These are phyloP conservation scores for Piprites chloris DNA, from an alignment of 2,113 vertebrate genomes.

Conservation along the genomic window DNA sequence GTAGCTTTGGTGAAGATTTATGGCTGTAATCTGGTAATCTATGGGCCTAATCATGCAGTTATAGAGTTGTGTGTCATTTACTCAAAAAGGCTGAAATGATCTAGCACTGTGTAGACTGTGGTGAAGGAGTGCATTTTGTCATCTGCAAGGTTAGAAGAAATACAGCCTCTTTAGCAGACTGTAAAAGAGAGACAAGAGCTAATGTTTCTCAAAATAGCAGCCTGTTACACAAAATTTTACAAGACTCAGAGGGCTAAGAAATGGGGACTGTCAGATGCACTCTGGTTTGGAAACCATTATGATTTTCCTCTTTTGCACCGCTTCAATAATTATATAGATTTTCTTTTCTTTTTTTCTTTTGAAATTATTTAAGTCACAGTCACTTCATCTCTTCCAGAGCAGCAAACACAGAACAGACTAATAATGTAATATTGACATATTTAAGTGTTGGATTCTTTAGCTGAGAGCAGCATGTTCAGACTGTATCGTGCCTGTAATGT, in stretches of 20 bases:
- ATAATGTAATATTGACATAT: background rate
- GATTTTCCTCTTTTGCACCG: background rate
- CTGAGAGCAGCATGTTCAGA: background rate
- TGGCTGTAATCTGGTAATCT: constrained; percentile 47
- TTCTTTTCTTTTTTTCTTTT: background rate
- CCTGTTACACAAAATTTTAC: background rate
- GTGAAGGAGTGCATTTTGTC: constrained; percentile 57
- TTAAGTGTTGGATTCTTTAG: background rate
- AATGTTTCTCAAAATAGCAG: constrained; percentile 34
- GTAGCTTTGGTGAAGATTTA: constrained; percentile 60
- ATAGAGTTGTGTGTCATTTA: constrained; percentile 44
- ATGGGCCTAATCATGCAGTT: constrained; percentile 48
- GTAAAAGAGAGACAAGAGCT: constrained; percentile 12
- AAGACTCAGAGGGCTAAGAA: background rate
- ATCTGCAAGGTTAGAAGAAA: constrained; percentile 55
- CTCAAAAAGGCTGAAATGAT: constrained; percentile 55
- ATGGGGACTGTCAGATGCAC: background rate
- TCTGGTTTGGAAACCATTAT: background rate
- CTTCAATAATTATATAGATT: constrained; percentile 18
- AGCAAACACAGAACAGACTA: constrained; percentile 8
- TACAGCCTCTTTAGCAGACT: constrained; percentile 47
- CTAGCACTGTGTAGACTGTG: constrained; percentile 28
- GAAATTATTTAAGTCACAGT: background rate
- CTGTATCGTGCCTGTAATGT: background rate
- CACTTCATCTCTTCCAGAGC: background rate